These are phyloP conservation scores for Pachypanchax playfairii DNA, from an alignment of 2,113 vertebrate genomes.

Conservation along the genomic window DNA sequence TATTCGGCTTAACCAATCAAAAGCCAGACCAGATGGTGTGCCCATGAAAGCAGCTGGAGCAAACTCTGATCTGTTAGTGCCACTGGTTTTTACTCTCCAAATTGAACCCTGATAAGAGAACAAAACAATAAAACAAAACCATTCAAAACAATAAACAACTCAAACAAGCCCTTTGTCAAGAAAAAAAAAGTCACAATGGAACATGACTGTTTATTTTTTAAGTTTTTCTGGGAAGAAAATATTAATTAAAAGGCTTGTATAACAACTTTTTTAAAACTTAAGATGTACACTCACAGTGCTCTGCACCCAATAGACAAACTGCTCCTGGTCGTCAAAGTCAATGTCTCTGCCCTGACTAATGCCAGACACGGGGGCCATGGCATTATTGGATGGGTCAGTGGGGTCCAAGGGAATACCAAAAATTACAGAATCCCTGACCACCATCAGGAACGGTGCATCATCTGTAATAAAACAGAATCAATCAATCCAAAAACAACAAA, in stretches of 20 bases:
- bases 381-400: slow-evolving; percentile 72
- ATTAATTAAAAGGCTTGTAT: neutral
- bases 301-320: slow-evolving; percentile 79
- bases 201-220: too few species aligned
- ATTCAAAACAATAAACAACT: neutral
- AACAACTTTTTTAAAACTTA: neutral
- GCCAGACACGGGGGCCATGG: slow-evolving; percentile 74
- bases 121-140: neutral
- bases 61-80: slow-evolving; percentile 76
- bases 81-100: slow-evolving; percentile 73
- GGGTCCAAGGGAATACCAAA: slow-evolving; percentile 78
- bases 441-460: slow-evolving; percentile 75
- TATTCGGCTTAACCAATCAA: slow-evolving; percentile 77
- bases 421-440: slow-evolving; percentile 72
- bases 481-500: neutral
- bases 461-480: slow-evolving; percentile 30
- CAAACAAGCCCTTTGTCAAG: neutral
- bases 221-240: neutral
- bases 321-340: slow-evolving; percentile 76
- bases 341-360: slow-evolving; percentile 72
- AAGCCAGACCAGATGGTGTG: slow-evolving; percentile 73
- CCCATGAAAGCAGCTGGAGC: slow-evolving; percentile 75
- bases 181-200: neutral
- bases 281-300: slow-evolving; percentile 62
- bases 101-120: slow-evolving; percentile 69